These are phyloP conservation scores for Physella acuta DNA, from an alignment of 1,140 invertebrate species.

Conservation along the genomic window DNA sequence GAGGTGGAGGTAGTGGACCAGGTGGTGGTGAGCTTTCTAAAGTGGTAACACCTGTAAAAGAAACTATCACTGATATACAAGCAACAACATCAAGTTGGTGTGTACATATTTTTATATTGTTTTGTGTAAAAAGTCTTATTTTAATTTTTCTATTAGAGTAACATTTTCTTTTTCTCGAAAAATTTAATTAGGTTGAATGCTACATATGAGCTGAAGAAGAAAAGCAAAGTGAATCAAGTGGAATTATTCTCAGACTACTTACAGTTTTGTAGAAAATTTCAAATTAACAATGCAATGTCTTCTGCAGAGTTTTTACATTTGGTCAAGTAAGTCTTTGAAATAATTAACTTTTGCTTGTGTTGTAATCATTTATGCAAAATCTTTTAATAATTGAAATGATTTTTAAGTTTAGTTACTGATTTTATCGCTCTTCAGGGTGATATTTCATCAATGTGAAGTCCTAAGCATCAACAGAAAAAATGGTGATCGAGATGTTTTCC, in stretches of 20 bases:
- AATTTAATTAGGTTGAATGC: slow-evolving; percentile 46
- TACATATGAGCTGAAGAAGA: slow-evolving; percentile 42
- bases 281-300: slow-evolving; percentile 37
- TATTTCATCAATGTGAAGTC: slow-evolving; percentile 45
- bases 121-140: too few relatives aligned
- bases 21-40: slow-evolving; percentile 5
- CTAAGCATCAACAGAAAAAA: slow-evolving; percentile 63
- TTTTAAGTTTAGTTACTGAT: too few relatives aligned
- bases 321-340: slow-evolving; percentile 44
- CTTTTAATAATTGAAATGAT: too few relatives aligned
- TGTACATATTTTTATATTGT: slow-evolving; percentile 14
- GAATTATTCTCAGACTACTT: slow-evolving; percentile 49
- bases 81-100: slow-evolving; percentile 51
- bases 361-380: too few relatives aligned
- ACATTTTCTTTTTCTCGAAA: neutral
- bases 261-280: slow-evolving; percentile 43
- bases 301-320: slow-evolving; percentile 41
- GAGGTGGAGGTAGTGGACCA: neutral
- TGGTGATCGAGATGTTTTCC: slow-evolving; percentile 68
- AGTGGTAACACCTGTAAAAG: slow-evolving; percentile 18
- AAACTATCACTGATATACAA: slow-evolving; percentile 39
- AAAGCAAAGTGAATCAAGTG: slow-evolving; percentile 37
- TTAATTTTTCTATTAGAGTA: neutral
- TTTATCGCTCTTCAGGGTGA: slow-evolving; percentile 32
- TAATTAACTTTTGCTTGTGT: too few relatives aligned